Conservation (phyloP, 2,888 invertebrate genomes). For the Euphydryas editha region DNA sequence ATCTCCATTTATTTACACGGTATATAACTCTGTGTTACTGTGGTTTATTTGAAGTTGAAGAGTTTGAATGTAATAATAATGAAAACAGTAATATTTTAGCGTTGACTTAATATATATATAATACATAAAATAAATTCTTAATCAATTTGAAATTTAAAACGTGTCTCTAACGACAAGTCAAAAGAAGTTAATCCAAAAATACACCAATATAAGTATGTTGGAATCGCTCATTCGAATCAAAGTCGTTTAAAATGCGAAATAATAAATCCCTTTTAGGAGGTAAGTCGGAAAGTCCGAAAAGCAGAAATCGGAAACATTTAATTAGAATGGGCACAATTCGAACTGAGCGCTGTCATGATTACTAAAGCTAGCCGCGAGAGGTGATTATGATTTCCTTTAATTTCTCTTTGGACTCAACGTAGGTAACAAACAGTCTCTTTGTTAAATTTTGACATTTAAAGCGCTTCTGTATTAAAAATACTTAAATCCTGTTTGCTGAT, state of each 20-base stretch:
- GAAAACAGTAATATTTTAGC: no score
- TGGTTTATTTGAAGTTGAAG: neutral
- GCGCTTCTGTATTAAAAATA: neutral
- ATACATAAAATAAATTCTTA: no score
- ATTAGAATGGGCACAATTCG: constrained; percentile 4
- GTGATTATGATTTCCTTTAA: constrained; percentile 15
- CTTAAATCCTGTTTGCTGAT: no score
- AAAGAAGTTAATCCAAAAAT: no score
- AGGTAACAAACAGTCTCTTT: neutral
- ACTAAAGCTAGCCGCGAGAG: neutral
- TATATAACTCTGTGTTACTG: neutral
- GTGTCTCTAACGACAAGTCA: no score
- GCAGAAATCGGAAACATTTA: neutral
- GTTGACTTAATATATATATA: no score
- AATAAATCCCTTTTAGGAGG: neutral
- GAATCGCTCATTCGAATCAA: neutral
- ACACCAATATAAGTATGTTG: neutral
- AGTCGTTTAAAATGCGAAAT: neutral
- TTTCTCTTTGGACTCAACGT: constrained; percentile 1
- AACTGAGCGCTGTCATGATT: neutral
- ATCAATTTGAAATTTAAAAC: no score
- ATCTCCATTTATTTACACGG: constrained; percentile 22
- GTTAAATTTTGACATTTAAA: constrained; percentile 9
- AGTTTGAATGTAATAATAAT: neutral
- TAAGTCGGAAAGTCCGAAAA: neutral